Base-by-base conservation (phyloP, 2,797 vertebrate species). In the Aselliscus stoliczkanus region DNA sequence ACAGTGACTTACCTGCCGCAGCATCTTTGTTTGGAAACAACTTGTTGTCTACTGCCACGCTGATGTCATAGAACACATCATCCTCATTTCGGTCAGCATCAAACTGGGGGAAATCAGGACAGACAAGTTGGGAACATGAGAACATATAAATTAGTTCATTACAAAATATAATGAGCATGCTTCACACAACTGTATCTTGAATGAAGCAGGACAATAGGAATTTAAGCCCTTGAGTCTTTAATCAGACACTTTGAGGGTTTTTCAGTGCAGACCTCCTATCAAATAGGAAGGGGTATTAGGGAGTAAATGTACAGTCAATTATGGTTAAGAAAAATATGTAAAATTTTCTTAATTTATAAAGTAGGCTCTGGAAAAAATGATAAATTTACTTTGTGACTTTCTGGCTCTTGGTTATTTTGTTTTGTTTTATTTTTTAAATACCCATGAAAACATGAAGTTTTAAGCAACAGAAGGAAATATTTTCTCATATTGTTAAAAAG, bases 1-100 rank as follows among this genome's bases (percentile, higher is more conserved):
- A 15, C 0, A 25, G 91, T 62, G 94, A 98, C 98, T 99, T 98
- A 99, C 99, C 99, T 93, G 99, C 98, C 67, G 98, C 98, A 12
- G 98, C 98, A 76, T 99, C 99, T 97, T 99, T 99, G 97, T 99
- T 99, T 86, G 99, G 98, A 98, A 99, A 99, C 31, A 99, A 96
- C 97, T 99, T 99, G 98, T 98, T 99, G 99, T 99, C 99, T 95
- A 99, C 98, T 10, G 99, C 99, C 88, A 98, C 95, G 86, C 99
- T 99, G 98, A 99, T 99, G 98, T 99, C 99, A 97, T 96, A 98
- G 98, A 99, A 99, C 37, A 99, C 99, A 89, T 99, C 99, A 96
- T 99, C 99, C 95, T 99, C 99, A 1, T 99, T 99, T 93, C 99
- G 98, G 97, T 99, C 99, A 0, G 99, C 99, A 10, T 99, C 99